Evolutionary conservation across 2,113 vertebrate species (phyloP).

Genomic region (Antigone vipio): DNA sequence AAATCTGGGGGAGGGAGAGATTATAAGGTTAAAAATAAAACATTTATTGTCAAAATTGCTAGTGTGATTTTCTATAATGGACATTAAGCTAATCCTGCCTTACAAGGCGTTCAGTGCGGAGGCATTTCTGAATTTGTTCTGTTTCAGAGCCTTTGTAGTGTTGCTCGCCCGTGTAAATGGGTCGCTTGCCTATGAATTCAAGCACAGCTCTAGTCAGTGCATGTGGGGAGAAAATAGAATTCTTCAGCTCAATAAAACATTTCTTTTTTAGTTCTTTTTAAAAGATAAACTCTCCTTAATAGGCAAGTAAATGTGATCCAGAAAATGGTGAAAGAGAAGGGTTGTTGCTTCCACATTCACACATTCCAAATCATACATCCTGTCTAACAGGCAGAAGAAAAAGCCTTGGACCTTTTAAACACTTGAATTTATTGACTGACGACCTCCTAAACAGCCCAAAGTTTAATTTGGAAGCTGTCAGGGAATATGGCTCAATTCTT

Average conservation of each 20-base stretch:
- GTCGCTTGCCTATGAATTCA: not conserved
- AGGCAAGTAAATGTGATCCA: not conserved
- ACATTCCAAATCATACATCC: not conserved
- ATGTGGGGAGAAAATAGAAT: not conserved
- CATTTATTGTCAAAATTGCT: accelerated
- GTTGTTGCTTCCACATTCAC: not conserved
- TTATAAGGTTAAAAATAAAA: not conserved
- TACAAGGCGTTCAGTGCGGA: accelerated
- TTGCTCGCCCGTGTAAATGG: accelerated
- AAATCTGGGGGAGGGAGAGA: not conserved
- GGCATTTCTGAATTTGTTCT: not conserved
- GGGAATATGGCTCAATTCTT: not conserved
- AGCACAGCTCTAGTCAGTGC: not conserved
- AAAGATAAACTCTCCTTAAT: not conserved
- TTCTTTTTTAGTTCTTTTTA: not conserved
- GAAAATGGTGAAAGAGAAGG: not conserved
- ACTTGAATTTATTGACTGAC: conserved; percentile 39
- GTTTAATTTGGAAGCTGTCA: conserved; percentile 54
- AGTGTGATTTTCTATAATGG: not conserved
- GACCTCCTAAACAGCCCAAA: not conserved
- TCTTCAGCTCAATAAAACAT: not conserved
- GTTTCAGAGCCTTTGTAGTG: not conserved
- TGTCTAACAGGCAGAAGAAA: not conserved
- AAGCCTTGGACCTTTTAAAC: not conserved
- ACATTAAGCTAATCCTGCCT: no score